Evolutionary conservation across 92 coral and sea anemone genomes (phyloP), one percentile per base, ranked within the genome.

Genomic region (Epizoanthus illoricatus): DNA sequence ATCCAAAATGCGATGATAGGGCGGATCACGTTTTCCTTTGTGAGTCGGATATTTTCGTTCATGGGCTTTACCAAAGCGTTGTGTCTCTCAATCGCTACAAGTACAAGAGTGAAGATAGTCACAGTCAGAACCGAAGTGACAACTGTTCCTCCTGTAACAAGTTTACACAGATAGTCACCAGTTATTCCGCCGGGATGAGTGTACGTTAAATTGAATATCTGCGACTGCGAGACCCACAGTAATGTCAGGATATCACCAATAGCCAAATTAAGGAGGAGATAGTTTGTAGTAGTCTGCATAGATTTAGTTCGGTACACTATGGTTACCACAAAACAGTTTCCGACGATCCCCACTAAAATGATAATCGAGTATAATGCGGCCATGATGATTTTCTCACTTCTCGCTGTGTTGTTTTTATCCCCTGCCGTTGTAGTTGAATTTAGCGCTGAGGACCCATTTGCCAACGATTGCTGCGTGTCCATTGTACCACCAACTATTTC

Each of bases 281-380:
- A 73, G 81, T 84, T 84, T 8, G 86, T 84, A 13, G 86, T 84
- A 2, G 86, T 84, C 65, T 84, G 81, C 86, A 84, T 84, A 33
- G 86, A 67, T 21, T 78, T 78, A 13, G 69, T 84, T 43, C 78
- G 67, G 2, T 57, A 33, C 81, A 84, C 86, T 12, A 84, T 84
- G 24, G 70, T 63, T 23, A 84, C 62, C 0, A 84, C 79, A 11
- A 73, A 73, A 6, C 9, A 16, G 73, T 84, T 84, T 15, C 86
- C 86, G 4, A 63, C 28, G 5, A 84, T 69, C 19, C 86, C 86
- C 0, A 49, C 73, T n/a, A 84, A 13, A 12, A 74, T 55, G 13
- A 84, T 74, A 16, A 52, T 2, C 52, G 81, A 52, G 28, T 84
- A 84, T 21, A 74, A 47, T 24, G 45, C 81, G 24, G 86, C 73